phyloP scores from a whole-genome alignment of 2,888 invertebrate species.

The Cecidostiba fungosa region DNA sequence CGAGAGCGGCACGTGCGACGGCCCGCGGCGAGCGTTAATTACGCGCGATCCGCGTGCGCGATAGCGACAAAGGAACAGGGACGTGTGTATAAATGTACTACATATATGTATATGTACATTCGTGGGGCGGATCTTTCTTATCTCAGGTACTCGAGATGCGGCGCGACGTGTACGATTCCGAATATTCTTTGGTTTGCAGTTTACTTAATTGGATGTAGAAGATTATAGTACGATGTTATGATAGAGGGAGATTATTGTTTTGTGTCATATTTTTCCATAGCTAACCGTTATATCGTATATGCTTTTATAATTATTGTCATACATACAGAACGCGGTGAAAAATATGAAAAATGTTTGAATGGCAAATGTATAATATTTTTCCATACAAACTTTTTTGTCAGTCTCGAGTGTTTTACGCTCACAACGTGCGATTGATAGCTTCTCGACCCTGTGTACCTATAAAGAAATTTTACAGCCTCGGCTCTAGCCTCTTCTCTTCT shows the following conservation, averaged over 20 bases:
- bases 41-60: slow-evolving; percentile 72
- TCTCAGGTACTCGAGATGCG: slow-evolving; percentile 1
- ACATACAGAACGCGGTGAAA: too few species aligned
- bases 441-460: not conserved
- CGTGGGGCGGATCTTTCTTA: not conserved
- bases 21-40: slow-evolving; percentile 77
- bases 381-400: not conserved
- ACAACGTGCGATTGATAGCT: not conserved
- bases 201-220: too few species aligned
- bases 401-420: slow-evolving; percentile 24
- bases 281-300: too few species aligned
- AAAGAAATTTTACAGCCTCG: slow-evolving; percentile 25
- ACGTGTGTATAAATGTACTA: not conserved
- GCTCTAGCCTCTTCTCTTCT: not conserved
- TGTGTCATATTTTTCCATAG: too few species aligned
- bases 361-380: too few species aligned
- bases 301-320: too few species aligned
- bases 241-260: too few species aligned
- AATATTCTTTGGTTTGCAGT: not conserved
- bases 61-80: slow-evolving; percentile 62
- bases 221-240: too few species aligned
- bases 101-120: not conserved
- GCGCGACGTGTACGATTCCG: not conserved
- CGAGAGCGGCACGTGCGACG: slow-evolving; percentile 72
- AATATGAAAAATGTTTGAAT: too few species aligned